Base-by-base conservation (phyloP, 2,797 vertebrate species). In the Zenarchopterus dispar region DNA sequence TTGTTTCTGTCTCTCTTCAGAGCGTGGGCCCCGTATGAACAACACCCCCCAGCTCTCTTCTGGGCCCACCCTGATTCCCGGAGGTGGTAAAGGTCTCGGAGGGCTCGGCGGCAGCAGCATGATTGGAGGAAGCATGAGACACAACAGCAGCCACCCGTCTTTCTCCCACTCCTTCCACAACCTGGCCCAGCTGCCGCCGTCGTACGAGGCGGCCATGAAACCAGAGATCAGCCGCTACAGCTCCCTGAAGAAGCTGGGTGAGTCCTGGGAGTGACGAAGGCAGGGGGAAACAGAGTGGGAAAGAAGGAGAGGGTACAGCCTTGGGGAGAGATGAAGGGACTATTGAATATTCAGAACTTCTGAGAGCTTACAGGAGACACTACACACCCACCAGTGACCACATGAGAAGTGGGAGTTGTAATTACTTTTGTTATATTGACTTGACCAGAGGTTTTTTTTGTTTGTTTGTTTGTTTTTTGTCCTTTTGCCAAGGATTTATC, bases 101-200 rank as follows among this genome's bases (percentile, higher is more conserved):
- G 65, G 67, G 2, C 48, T 43, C 3, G 50, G 62, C 0, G 67
- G 75, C 19, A 15, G 78, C 43, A 16, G 62, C 59, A 28, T 82
- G 18, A 49, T 81, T 0, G 82, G 84, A 1, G 79, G 84, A 0
- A 68, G 78, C 39, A 78, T 86, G 80, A 76, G 88, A 24, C 89
- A 89, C 86, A 87, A 83, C 88, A 88, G 82, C 86, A 87, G 94
- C 85, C 95, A 95, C 79, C 93, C 95, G 11, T 94, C 94, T 64
- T 94, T 95, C 85, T 95, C 95, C 0, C 93, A 96, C 70, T 96
- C 96, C 63, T 96, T 96, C 88, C 96, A 97, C 92, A 95, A 96
- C 87, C 93, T 96, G 68, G 95, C 95, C 9, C 95, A 96, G 73
- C 93, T 95, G 74, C 96, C 95, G 19, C 95, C 95, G 0, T 94